Percentiles rank a stretch among this genome's conserved stretches.
phyloP scores from a whole-genome alignment of 2,888 invertebrate genomes.

The Macrosoma leucophasiata region DNA sequence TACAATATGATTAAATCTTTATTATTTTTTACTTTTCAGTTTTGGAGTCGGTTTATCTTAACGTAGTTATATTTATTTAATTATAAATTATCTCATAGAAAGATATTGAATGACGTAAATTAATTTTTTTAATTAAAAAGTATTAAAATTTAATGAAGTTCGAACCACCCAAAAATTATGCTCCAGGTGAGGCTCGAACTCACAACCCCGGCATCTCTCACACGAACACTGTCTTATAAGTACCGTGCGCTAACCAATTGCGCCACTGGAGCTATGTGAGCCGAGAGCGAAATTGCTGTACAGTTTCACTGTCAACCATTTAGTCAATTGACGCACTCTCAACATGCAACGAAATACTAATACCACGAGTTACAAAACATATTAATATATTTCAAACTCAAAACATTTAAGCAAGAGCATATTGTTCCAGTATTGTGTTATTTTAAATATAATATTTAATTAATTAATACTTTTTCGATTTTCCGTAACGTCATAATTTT shows the following conservation, averaged over 20 bases:
- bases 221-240: slow-evolving; percentile 97
- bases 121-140: no score
- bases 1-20: no score
- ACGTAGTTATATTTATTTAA: background rate
- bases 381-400: slow-evolving; percentile 26
- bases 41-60: background rate
- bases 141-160: no score
- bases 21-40: slow-evolving; percentile 11
- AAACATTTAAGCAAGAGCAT: background rate
- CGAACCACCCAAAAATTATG: slow-evolving; percentile 76
- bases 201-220: slow-evolving; percentile 99
- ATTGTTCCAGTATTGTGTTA: slow-evolving; percentile 1
- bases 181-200: slow-evolving; percentile 99
- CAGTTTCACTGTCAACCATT: slow-evolving; percentile 30
- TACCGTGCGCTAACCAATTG: slow-evolving; percentile 99
- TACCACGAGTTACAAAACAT: no score
- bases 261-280: slow-evolving; percentile 93
- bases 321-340: slow-evolving; percentile 54
- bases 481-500: no score
- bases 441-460: no score
- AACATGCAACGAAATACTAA: no score
- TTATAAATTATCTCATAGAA: background rate
- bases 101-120: background rate
- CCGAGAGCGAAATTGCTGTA: slow-evolving; percentile 36
- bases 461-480: no score